Conservation (phyloP, 2,113 vertebrate species). For the Uropsilus gracilis region DNA sequence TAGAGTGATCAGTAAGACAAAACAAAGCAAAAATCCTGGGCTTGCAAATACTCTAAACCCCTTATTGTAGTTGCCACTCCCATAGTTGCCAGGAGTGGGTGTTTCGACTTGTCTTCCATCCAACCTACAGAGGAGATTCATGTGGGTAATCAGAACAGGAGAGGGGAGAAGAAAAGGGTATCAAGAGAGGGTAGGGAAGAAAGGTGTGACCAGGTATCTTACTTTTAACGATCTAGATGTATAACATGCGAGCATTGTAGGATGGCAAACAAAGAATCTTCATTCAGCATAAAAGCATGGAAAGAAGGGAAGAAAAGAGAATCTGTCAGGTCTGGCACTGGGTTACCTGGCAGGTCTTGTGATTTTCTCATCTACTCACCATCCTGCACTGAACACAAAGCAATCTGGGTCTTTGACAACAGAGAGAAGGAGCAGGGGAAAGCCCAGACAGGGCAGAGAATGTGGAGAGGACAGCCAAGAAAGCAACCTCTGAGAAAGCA, state of each 20-base stretch:
- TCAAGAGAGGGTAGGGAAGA: background rate
- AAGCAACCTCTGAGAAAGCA: background rate
- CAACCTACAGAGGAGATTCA: background rate
- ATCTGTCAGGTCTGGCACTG: background rate
- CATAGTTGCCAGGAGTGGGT: background rate
- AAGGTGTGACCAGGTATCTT: background rate
- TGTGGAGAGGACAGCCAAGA: background rate
- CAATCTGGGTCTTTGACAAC: background rate
- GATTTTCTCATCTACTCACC: background rate
- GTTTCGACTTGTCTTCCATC: background rate
- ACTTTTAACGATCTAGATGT: background rate
- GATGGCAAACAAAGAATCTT: background rate
- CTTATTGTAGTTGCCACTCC: background rate
- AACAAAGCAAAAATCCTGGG: slow-evolving; percentile 41
- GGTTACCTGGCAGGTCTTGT: background rate
- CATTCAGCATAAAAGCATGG: background rate
- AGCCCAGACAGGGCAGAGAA: background rate
- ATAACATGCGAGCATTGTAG: background rate
- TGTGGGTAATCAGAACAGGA: background rate
- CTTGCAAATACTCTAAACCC: slow-evolving; percentile 68
- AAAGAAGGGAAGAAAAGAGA: background rate
- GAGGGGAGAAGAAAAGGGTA: background rate
- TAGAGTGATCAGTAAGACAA: slow-evolving; percentile 51
- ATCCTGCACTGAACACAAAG: background rate
- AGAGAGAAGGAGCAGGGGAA: background rate